Percentiles rank a stretch among this genome's conserved stretches.
phyloP scores from a whole-genome alignment of 2,888 invertebrate genomes.

The Pandemis heparana region DNA sequence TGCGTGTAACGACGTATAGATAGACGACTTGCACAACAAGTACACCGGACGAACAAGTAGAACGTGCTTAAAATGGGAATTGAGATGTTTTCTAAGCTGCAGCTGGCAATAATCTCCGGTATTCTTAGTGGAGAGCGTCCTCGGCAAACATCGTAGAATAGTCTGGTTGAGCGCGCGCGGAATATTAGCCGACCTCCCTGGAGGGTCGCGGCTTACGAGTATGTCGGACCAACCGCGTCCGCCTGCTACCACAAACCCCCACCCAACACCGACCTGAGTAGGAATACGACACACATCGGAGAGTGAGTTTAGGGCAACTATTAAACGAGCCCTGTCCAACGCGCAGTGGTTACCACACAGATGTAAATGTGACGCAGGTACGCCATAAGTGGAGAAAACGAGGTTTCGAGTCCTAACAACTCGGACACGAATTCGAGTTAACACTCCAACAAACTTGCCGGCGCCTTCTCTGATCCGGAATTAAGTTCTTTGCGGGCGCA shows the following conservation, averaged over 20 bases:
- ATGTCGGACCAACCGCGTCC: slow-evolving; percentile 51
- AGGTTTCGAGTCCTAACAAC: slow-evolving; percentile 63
- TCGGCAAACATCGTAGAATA: slow-evolving; percentile 46
- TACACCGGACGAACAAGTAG: not conserved
- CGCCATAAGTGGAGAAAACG: slow-evolving; percentile 44
- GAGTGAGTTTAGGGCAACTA: not conserved
- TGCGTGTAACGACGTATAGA: not conserved
- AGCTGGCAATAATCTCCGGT: slow-evolving; percentile 5
- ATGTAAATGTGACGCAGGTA: not conserved
- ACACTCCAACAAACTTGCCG: slow-evolving; percentile 54
- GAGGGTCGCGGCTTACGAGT: slow-evolving; percentile 52
- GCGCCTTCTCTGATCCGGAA: slow-evolving; percentile 34
- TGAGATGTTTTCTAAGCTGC: slow-evolving; percentile 2
- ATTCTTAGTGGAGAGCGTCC: slow-evolving; percentile 9
- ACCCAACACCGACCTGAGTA: slow-evolving; percentile 31
- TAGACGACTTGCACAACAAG: not conserved
- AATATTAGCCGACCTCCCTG: slow-evolving; percentile 59
- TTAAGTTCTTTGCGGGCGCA: slow-evolving; percentile 45
- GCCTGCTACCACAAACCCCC: slow-evolving; percentile 39
- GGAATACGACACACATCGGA: not conserved
- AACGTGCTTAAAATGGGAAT: not conserved
- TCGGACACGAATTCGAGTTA: slow-evolving; percentile 70
- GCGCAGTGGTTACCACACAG: slow-evolving; percentile 8
- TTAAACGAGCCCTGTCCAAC: not conserved
- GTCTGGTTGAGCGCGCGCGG: slow-evolving; percentile 47